Conservation (phyloP, 2,888 invertebrate species). For the Amphiduros pacificus region DNA sequence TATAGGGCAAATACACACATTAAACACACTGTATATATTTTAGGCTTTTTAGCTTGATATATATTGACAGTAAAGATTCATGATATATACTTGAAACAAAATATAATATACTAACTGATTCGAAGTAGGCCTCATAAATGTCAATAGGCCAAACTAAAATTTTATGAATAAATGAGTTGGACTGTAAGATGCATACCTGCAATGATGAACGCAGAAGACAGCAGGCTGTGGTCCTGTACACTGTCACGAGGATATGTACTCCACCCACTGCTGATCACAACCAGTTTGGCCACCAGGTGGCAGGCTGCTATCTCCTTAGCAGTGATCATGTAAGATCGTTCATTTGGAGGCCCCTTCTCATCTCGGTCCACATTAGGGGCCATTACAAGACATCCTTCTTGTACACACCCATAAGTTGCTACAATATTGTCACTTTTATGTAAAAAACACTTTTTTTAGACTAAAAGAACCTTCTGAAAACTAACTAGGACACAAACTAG, state of each 20-base stretch:
- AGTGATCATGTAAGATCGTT: slow-evolving; percentile 44
- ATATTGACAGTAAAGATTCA: too few species aligned
- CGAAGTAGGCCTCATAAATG: too few species aligned
- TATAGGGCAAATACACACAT: slow-evolving; percentile 22
- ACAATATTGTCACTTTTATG: too few species aligned
- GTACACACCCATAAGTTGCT: slow-evolving; percentile 49
- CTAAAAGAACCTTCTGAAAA: too few species aligned
- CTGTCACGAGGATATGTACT: slow-evolving; percentile 32
- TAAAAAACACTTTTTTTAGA: too few species aligned
- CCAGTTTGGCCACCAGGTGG: slow-evolving; percentile 45
- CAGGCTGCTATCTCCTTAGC: slow-evolving; percentile 44
- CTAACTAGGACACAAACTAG: too few species aligned
- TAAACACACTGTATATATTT: too few species aligned
- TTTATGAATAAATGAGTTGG: too few species aligned
- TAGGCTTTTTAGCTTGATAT: too few species aligned
- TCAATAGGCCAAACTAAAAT: too few species aligned
- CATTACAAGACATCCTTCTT: slow-evolving; percentile 44
- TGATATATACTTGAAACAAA: too few species aligned
- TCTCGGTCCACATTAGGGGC: slow-evolving; percentile 38
- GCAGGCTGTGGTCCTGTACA: slow-evolving; percentile 29
- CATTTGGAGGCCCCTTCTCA: slow-evolving; percentile 25
- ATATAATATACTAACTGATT: too few species aligned
- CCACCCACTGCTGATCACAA: slow-evolving; percentile 49
- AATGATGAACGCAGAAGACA: slow-evolving; percentile 44
- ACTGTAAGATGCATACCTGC: slow-evolving; percentile 37